A percentile compares a stretch with the other conserved stretches of the same genome.
phyloP scores from a whole-genome alignment of 2,113 vertebrate genomes.

The Onychostruthus taczanowskii region DNA sequence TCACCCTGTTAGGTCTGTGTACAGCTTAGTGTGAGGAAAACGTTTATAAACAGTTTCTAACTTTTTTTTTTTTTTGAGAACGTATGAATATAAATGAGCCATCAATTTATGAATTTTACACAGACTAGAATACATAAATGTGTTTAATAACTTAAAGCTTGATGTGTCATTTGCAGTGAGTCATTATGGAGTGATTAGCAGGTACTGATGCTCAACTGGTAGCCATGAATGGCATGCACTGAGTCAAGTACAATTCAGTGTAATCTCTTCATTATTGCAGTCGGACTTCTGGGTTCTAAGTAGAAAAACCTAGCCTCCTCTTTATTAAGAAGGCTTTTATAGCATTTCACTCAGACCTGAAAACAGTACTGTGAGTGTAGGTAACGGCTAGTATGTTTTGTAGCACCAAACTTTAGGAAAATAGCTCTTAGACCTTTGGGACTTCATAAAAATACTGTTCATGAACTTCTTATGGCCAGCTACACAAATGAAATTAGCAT shows the following conservation, averaged over 20 bases:
- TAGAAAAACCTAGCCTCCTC: background rate
- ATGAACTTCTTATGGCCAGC: background rate
- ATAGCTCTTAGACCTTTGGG: background rate
- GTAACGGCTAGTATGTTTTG: background rate
- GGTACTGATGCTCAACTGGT: background rate
- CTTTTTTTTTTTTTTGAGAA: background rate
- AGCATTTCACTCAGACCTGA: background rate
- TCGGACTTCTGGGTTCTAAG: background rate
- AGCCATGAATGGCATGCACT: background rate
- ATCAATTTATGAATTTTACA: background rate
- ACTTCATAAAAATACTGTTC: background rate
- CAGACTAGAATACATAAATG: background rate
- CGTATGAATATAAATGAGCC: background rate
- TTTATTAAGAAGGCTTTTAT: background rate
- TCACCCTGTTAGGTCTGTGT: background rate
- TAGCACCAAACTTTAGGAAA: background rate
- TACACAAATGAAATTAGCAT: background rate
- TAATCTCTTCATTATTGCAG: background rate
- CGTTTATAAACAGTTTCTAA: background rate
- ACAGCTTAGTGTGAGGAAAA: background rate
- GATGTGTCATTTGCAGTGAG: background rate
- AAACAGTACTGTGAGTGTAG: background rate
- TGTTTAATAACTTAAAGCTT: background rate
- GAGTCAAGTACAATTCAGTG: background rate
- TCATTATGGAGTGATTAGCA: background rate